Conservation (phyloP, 2,888 invertebrate genomes). For the Epirrita christyi region DNA sequence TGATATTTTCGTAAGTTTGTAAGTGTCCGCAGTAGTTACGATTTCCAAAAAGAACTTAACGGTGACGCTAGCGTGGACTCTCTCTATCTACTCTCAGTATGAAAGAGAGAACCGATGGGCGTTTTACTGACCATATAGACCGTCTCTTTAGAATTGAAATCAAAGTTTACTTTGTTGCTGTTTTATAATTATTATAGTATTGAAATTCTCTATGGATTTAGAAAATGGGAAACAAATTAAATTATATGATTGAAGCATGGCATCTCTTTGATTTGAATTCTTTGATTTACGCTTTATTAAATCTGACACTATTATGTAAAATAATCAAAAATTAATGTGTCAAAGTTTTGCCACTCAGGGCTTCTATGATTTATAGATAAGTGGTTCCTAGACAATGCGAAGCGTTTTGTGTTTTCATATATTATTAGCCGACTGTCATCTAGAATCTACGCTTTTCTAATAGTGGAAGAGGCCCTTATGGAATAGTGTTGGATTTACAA, state of each 20-base stretch:
- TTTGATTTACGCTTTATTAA: constrained; percentile 2
- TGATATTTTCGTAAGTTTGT: not conserved
- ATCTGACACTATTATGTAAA: not conserved
- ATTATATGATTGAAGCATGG: not conserved
- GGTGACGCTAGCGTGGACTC: not conserved
- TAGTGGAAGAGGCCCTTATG: too few species aligned
- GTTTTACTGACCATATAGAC: not conserved
- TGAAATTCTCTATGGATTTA: not conserved
- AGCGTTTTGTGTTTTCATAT: too few species aligned
- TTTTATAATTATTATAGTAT: not conserved
- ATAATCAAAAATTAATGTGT: too few species aligned
- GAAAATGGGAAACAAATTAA: not conserved
- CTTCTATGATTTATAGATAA: too few species aligned
- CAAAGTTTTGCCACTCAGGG: too few species aligned
- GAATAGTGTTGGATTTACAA: constrained; percentile 1
- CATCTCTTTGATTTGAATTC: not conserved
- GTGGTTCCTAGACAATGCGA: too few species aligned
- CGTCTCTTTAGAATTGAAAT: not conserved
- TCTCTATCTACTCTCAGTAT: too few species aligned
- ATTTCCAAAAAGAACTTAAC: constrained; percentile 8
- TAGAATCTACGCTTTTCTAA: too few species aligned
- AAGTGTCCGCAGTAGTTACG: constrained; percentile 15
- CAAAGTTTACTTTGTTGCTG: not conserved
- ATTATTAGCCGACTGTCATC: too few species aligned
- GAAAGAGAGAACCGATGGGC: constrained; percentile 10